A percentile compares a stretch with the other conserved stretches of the same genome.
Conservation (phyloP, 1,140 invertebrate genomes). For the Plutomurus gul region DNA sequence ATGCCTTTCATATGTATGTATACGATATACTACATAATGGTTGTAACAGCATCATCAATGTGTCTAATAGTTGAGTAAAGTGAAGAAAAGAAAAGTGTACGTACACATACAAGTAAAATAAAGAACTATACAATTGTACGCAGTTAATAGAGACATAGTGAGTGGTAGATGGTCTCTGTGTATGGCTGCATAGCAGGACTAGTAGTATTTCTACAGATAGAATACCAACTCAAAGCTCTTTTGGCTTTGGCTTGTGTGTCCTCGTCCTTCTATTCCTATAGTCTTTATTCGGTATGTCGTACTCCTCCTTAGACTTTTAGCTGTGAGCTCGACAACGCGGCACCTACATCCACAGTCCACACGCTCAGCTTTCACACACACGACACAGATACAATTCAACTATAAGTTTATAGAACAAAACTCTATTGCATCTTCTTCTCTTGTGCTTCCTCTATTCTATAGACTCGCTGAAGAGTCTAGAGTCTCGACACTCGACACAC, state of each 20-base stretch:
- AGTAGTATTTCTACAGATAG: constrained; percentile 2
- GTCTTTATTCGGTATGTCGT: constrained; percentile 4
- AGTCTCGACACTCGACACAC: not conserved
- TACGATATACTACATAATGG: not conserved
- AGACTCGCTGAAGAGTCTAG: not conserved
- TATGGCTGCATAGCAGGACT: not conserved
- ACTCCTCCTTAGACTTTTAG: no score
- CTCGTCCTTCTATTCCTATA: constrained; percentile 14
- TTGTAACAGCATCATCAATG: not conserved
- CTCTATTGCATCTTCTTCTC: no score
- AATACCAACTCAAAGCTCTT: not conserved
- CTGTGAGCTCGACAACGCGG: no score
- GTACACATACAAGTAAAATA: not conserved
- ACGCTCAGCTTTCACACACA: no score
- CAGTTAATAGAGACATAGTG: no score
- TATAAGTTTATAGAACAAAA: no score
- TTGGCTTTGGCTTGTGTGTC: not conserved
- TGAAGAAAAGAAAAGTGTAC: not conserved
- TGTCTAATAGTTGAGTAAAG: not conserved
- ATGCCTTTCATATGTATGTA: no score
- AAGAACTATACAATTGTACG: constrained; percentile 5
- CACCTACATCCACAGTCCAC: no score
- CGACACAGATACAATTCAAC: no score
- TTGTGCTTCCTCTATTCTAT: no score
- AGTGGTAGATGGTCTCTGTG: not conserved